Conservation (phyloP, 2,113 vertebrate genomes). For the Anarhynchus alexandrinus region DNA sequence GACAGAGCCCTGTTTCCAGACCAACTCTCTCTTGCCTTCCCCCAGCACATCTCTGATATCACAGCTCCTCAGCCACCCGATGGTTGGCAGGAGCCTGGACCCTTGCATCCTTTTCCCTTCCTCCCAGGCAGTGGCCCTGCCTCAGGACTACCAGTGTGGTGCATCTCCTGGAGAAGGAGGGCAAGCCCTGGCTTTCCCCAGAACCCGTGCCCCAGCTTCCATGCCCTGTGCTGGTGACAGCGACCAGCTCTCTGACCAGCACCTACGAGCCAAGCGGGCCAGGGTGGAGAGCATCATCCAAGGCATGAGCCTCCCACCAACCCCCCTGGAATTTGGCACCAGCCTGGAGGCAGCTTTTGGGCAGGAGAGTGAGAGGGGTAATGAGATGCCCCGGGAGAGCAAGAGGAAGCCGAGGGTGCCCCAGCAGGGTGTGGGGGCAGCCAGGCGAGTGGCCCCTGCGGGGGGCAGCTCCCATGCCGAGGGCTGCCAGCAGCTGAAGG, state of each 20-base stretch:
- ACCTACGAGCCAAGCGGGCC: conserved; percentile 86
- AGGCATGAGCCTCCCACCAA: conserved; percentile 83
- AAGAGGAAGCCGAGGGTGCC: conserved; percentile 86
- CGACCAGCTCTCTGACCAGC: conserved; percentile 73
- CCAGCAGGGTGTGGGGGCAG: conserved; percentile 23
- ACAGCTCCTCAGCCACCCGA: conserved; percentile 75
- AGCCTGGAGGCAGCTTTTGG: conserved; percentile 50
- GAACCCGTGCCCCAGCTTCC: background rate
- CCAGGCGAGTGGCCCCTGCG: background rate
- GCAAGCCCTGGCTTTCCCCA: conserved; percentile 47
- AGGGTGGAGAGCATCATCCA: conserved; percentile 91
- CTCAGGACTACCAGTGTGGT: conserved; percentile 68
- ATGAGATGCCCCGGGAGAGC: conserved; percentile 71
- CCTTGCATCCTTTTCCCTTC: conserved; percentile 70
- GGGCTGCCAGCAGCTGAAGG: conserved; percentile 81
- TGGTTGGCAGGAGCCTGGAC: conserved; percentile 71
- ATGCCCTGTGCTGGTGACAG: conserved; percentile 55
- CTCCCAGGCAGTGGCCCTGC: conserved; percentile 52
- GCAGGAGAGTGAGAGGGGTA: conserved; percentile 39
- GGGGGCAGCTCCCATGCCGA: conserved; percentile 56
- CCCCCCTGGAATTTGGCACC: background rate
- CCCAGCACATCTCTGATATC: conserved; percentile 76
- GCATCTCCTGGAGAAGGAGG: conserved; percentile 67
- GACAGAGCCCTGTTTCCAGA: conserved; percentile 70
- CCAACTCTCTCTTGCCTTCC: conserved; percentile 71